Conservation (phyloP, 2,797 vertebrate species). For the Pelobates cultripes region DNA sequence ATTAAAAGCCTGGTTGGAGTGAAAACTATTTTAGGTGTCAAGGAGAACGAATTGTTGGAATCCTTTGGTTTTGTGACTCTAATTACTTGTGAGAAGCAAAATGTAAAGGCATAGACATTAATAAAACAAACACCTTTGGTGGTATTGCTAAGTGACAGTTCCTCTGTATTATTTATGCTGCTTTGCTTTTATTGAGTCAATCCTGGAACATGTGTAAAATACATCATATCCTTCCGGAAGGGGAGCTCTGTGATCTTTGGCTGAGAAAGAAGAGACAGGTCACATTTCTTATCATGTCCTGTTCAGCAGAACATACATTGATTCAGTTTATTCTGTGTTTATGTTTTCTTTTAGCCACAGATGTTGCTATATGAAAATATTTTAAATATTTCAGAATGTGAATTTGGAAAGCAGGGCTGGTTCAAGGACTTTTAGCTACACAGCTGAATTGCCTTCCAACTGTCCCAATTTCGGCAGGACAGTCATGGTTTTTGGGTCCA, state of each 20-base stretch:
- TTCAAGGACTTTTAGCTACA: no score
- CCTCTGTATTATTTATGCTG: conserved; percentile 43
- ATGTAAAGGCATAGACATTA: no score
- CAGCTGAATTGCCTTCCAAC: no score
- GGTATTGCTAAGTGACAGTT: conserved; percentile 26
- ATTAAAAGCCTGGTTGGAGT: no score
- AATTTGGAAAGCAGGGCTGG: no score
- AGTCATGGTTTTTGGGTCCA: no score
- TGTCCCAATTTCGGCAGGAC: no score
- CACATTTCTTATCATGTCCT: conserved; percentile 39
- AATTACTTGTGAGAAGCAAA: no score
- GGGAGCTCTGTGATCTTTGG: conserved; percentile 31
- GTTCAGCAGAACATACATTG: conserved; percentile 14
- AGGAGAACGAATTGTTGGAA: no score
- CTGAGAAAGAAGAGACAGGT: conserved; percentile 32
- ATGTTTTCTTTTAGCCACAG: background rate
- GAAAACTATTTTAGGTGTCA: no score
- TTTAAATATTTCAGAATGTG: no score
- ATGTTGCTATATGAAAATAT: background rate
- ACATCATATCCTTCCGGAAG: conserved; percentile 53
- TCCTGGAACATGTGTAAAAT: conserved; percentile 44
- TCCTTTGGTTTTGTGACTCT: no score
- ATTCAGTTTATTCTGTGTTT: conserved; percentile 27
- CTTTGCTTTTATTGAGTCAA: conserved; percentile 47
- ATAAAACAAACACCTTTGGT: background rate